These are phyloP conservation scores for Cotesia congregata DNA, from an alignment of 2,888 invertebrate species.

Conservation along the genomic window DNA sequence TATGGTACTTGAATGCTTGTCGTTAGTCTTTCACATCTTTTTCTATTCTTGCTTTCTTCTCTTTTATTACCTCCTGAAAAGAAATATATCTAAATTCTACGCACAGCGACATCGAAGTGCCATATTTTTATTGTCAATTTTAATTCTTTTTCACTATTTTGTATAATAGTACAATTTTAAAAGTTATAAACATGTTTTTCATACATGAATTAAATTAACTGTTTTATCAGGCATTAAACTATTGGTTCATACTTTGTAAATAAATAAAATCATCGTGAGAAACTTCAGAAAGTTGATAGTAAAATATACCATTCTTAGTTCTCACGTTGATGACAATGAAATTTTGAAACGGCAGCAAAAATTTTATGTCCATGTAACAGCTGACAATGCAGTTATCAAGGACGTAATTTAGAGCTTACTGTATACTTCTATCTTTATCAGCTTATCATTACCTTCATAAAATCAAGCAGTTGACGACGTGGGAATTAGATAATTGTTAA, in stretches of 20 bases:
- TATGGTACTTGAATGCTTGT: conserved; percentile 66
- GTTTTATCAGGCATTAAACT: no score
- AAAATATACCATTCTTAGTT: conserved; percentile 17
- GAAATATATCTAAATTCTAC: conserved; percentile 58
- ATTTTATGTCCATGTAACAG: not conserved
- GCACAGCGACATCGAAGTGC: conserved; percentile 50
- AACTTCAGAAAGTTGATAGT: conserved; percentile 15
- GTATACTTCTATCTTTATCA: conserved; percentile 24
- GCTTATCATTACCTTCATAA: conserved; percentile 1
- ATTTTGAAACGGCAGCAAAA: not conserved
- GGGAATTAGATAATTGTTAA: conserved; percentile 29
- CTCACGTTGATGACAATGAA: conserved; percentile 16
- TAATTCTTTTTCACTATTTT: conserved; percentile 6
- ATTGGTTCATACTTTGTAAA: not conserved
- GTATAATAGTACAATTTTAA: not conserved
- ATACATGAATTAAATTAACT: no score
- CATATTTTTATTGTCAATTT: conserved; percentile 57
- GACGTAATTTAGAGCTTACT: not conserved
- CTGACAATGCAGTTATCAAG: conserved; percentile 20
- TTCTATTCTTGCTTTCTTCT: conserved; percentile 17
- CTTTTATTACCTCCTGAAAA: conserved; percentile 58
- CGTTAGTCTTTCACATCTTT: conserved; percentile 39
- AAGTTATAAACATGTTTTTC: no score
- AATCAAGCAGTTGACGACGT: conserved; percentile 3
- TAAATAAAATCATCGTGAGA: conserved; percentile 13